These are phyloP conservation scores for Pseudomyrmex gracilis DNA, from an alignment of 1,140 invertebrate genomes.

Conservation along the genomic window DNA sequence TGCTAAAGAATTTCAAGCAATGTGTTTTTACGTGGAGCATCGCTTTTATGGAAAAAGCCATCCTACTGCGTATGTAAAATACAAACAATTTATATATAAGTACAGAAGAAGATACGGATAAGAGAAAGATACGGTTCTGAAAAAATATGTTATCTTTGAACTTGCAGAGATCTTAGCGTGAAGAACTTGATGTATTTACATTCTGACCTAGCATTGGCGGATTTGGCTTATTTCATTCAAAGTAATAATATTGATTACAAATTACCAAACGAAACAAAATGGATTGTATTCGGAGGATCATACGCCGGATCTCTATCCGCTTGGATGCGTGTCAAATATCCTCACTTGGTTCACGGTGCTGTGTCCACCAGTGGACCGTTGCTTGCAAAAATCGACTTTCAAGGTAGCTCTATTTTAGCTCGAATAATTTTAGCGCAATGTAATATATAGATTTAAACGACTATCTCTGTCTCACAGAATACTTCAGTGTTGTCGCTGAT, in stretches of 20 bases:
- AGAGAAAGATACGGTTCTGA: background rate
- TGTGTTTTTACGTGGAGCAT: conserved; percentile 96
- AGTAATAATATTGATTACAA: conserved; percentile 89
- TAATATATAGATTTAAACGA: background rate
- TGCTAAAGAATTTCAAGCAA: conserved; percentile 91
- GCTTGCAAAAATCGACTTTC: conserved; percentile 93
- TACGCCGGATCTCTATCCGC: conserved; percentile 96
- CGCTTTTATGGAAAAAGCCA: conserved; percentile 97
- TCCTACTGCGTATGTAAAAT: conserved; percentile 89
- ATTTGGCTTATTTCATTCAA: conserved; percentile 93
- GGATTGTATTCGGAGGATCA: conserved; percentile 97
- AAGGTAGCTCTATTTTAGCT: conserved; percentile 84
- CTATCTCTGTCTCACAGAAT: conserved; percentile 87
- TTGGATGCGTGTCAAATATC: conserved; percentile 96
- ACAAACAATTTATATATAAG: background rate
- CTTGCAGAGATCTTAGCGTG: conserved; percentile 90
- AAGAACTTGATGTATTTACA: conserved; percentile 93
- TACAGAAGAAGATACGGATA: background rate
- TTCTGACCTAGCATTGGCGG: conserved; percentile 95
- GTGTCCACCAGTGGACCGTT: conserved; percentile 96
- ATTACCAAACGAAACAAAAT: conserved; percentile 89
- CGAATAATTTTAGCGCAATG: background rate
- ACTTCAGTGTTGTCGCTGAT: conserved; percentile 90
- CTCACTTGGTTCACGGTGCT: conserved; percentile 93
- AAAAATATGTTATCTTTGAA: background rate